Evolutionary conservation across 2,797 vertebrate species (phyloP).

Genomic region (Sebastes flavidus): DNA sequence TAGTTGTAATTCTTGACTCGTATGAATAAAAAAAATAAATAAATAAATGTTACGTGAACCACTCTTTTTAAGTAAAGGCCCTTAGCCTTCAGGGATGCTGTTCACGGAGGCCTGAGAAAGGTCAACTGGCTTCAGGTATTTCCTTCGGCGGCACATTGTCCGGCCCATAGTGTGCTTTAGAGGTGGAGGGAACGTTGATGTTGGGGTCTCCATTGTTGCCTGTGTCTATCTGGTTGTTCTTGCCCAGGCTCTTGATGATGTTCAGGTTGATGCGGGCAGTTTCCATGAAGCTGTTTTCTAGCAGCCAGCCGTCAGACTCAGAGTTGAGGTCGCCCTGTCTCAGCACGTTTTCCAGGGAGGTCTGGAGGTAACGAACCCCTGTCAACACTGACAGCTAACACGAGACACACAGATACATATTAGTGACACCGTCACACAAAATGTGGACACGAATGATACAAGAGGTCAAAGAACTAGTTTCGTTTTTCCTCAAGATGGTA

Average conservation of each 20-base stretch:
- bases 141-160: slow-evolving; percentile 79
- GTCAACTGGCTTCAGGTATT: slow-evolving; percentile 63
- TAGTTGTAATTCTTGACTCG: background rate
- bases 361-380: slow-evolving; percentile 93
- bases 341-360: slow-evolving; percentile 89
- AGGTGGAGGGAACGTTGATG: slow-evolving; percentile 82
- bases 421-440: background rate
- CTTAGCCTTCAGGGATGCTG: background rate
- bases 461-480: background rate
- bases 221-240: slow-evolving; percentile 87
- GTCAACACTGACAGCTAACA: slow-evolving; percentile 89
- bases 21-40: background rate
- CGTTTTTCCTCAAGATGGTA: background rate
- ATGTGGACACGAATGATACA: background rate
- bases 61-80: background rate
- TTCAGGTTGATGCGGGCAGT: slow-evolving; percentile 89
- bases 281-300: slow-evolving; percentile 90
- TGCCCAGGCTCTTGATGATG: slow-evolving; percentile 91
- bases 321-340: slow-evolving; percentile 86
- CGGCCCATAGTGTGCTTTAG: slow-evolving; percentile 84
- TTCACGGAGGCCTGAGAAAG: background rate
- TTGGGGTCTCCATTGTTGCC: slow-evolving; percentile 85
- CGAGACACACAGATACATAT: background rate
- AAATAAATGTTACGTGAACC: background rate
- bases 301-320: slow-evolving; percentile 91